Percentiles rank a stretch among this genome's conserved stretches.
These are phyloP conservation scores for Scaptomyza montana DNA, from an alignment of 1,140 invertebrate species.

Conservation along the genomic window DNA sequence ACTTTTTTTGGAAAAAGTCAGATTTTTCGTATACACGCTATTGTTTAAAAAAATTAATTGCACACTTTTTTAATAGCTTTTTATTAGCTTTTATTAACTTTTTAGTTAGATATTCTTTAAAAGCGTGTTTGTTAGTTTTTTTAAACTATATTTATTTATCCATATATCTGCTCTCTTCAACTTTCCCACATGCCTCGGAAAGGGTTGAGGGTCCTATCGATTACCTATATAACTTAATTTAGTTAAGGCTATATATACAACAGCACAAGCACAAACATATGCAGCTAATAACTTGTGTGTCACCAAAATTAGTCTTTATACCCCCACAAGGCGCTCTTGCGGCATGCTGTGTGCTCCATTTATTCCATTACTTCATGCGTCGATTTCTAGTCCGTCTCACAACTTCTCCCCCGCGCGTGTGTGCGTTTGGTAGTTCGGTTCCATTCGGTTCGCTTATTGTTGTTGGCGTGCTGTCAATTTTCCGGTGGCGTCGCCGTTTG, in stretches of 20 bases:
- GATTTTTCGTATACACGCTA: too few species aligned
- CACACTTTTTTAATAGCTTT: too few species aligned
- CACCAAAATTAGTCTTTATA: constrained; percentile 67
- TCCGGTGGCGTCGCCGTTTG: constrained; percentile 55
- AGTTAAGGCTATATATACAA: neutral
- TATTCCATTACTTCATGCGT: constrained; percentile 62
- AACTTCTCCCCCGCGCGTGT: neutral
- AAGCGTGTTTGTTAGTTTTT: too few species aligned
- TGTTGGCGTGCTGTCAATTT: constrained; percentile 76
- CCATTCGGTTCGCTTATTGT: constrained; percentile 18
- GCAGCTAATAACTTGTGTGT: constrained; percentile 53
- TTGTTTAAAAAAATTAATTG: too few species aligned
- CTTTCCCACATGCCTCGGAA: neutral
- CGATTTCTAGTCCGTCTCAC: constrained; percentile 3
- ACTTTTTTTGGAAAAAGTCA: too few species aligned
- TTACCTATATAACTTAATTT: constrained; percentile 46
- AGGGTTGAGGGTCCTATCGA: constrained; percentile 48
- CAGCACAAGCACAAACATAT: constrained; percentile 7
- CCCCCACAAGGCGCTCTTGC: constrained; percentile 50
- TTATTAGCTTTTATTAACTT: too few species aligned
- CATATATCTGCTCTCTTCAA: neutral
- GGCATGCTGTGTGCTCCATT: constrained; percentile 50
- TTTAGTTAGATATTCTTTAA: too few species aligned
- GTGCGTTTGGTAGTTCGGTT: neutral
- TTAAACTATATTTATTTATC: neutral